These are phyloP conservation scores for Tinea pellionella DNA, from an alignment of 2,888 invertebrate species.

Conservation along the genomic window DNA sequence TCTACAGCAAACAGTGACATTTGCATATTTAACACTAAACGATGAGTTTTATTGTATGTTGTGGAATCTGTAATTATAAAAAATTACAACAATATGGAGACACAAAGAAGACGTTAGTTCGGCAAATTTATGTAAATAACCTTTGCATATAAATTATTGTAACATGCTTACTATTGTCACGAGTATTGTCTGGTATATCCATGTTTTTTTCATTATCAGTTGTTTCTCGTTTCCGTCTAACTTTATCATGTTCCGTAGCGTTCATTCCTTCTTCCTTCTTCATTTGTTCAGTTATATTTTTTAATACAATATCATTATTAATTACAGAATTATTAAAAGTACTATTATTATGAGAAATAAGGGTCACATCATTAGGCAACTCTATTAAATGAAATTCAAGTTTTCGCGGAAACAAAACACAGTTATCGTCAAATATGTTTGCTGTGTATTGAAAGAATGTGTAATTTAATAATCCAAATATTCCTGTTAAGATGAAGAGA, in stretches of 20 bases:
- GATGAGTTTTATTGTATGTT: slow-evolving; percentile 40
- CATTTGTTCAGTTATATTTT: not conserved
- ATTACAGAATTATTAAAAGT: slow-evolving; percentile 11
- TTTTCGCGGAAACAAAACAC: slow-evolving; percentile 40
- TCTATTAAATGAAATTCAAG: slow-evolving; percentile 39
- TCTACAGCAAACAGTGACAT: slow-evolving; percentile 40
- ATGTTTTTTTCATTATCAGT: not conserved
- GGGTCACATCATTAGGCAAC: slow-evolving; percentile 17
- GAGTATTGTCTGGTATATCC: not conserved
- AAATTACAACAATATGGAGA: too few species aligned
- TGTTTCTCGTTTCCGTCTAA: not conserved
- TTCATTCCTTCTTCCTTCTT: not conserved
- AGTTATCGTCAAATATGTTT: slow-evolving; percentile 41
- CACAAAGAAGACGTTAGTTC: too few species aligned
- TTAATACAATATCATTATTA: not conserved
- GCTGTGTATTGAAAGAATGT: slow-evolving; percentile 47
- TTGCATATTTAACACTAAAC: slow-evolving; percentile 35
- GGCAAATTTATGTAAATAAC: too few species aligned
- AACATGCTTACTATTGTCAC: not conserved
- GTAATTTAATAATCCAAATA: slow-evolving; percentile 49
- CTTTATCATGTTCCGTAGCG: not conserved
- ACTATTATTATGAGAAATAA: slow-evolving; percentile 21
- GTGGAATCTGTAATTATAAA: not conserved
- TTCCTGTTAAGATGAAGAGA: slow-evolving; percentile 39
- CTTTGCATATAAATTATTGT: too few species aligned